Base-by-base conservation (phyloP, 2,113 vertebrate genomes). In the Camelus bactrianus region DNA sequence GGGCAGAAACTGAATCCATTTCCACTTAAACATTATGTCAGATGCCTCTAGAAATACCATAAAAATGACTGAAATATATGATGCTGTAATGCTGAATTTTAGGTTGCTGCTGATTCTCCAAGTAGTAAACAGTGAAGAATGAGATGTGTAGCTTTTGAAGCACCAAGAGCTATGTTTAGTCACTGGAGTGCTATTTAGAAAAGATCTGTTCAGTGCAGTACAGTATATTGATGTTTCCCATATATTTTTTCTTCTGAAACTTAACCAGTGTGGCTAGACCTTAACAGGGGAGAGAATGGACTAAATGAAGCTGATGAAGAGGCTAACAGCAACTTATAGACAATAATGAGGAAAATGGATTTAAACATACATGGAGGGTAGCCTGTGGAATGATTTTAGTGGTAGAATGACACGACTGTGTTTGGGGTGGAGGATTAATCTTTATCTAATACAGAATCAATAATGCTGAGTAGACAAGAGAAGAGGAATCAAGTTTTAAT, bases 61-160 rank as follows among this genome's bases (percentile, higher is more conserved):
- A 81, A 83, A 87, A 91, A 76, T 82, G 28, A 83, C 76, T 84
- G 28, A 92, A 97, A 92, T 96, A 96, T 88, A 87, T 88, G 96
- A 87, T 48, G 67, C 35, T 87, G 26, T 93, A 93, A 97, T 84
- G 32, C 60, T 26, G 70, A 83, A 32, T 76, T 89, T 87, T 88
- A 95, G 83, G 60, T 92, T 93, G 64, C 81, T 85, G 35, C 70
- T 62, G 79, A 77, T 95, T 87, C 54, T 88, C 91, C 32, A 92
- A 81, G 84, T 77, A 92, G 90, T 90, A 96, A 96, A 96, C 70
- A 81, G 35, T 77, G 54, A 90, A 77, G 70, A 96, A 65, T 76
- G 92, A 97, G 72, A 95, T 81, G 26, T 76, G 54, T 76, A 87
- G 80, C 30, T 85, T 95, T 88, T 65, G 90, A 96, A 93, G 69